Base-by-base conservation (phyloP, 2,797 vertebrate genomes). In the Sebastes hubbsi region DNA sequence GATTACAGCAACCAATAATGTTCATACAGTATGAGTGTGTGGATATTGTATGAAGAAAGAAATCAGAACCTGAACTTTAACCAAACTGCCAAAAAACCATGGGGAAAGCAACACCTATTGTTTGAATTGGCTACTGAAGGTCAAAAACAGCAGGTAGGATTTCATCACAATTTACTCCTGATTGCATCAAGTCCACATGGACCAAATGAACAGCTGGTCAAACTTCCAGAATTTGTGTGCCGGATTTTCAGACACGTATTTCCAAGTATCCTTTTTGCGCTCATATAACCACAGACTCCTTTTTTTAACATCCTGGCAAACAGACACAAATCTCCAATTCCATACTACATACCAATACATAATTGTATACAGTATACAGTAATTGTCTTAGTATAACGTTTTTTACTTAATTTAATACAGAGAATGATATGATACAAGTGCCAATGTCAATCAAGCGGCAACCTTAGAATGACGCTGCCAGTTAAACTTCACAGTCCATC, bases 161-260 rank as follows among this genome's bases (percentile, higher is more conserved):
- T 79, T 77, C 5, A 11, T 72, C 18, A 36, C 5, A 14, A 65
- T 80, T 89, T 87, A 46, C 76, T 81, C 62, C 72, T 86, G 85
- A 87, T 90, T 90, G 84, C 85, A 82, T 84, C 70, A 71, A 68
- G 66, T 77, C 61, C 52, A 69, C 59, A 68, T 77, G 72, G 69
- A 70, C 46, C 4, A 76, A 78, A 80, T 69, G 68, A 70, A 34
- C 61, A 78, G 64, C 46, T n/a, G 32, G 54, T 69, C 62, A 79
- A 69, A 52, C 63, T 66, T 54, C 22, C 18, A 27, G 12, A 70
- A 52, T 60, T 22, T 64, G 25, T 68, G 20, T 49, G 30, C 14
- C 27, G 6, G 13, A 56, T 12, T 56, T 69, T 54, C 22, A 72
- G 71, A 30, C 29, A 10, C 5, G 27, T 2, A 46, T 60, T 81